Base-by-base conservation (phyloP, 2,797 vertebrate species). In the Emydoidea blandingii region DNA sequence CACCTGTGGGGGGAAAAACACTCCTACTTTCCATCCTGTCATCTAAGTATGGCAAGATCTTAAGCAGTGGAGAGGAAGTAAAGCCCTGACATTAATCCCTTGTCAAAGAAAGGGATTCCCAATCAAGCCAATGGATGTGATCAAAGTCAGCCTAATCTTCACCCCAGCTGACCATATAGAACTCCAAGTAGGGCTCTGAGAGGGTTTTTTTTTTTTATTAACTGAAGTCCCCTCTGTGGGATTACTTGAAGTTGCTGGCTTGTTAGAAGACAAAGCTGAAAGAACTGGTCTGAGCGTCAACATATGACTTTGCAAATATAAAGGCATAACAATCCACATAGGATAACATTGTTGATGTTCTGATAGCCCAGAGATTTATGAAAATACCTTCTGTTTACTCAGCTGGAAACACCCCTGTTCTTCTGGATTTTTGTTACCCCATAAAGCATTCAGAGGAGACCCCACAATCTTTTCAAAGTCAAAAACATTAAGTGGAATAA, bases 341-440 rank as follows among this genome's bases (percentile, higher is more conserved):
- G 91, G 94, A 94, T 94, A 92, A 85, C 14, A 54, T 82, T 97
- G 95, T 94, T 96, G 95, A 94, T 92, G 56, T 90, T 95, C 92
- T 80, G 81, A 79, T 85, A 91, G 89, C 56, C 85, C 0, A 1
- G 95, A 95, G 90, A 95, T 97, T 92, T 95, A 94, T 92, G 95
- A 95, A 96, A 95, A 97, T 95, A 97, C 47, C 83, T 96, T 95
- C 72, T 97, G 92, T 98, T 97, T 97, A 96, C 31, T 96, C 96
- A 97, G 96, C 95, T 96, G 97, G 91, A 84, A 76, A 72, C 1
- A 85, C 47, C 93, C 82, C 72, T 87, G 83, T 87, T 96, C 88
- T 95, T 95, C 82, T 87, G 88, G 83, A 92, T 85, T 93, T 97
- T 86, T 82, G 96, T 90, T 96, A 93, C 93, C 88, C 97, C 87